Base-by-base conservation (phyloP, 2,113 vertebrate genomes). In the Motacilla tschutschensis region DNA sequence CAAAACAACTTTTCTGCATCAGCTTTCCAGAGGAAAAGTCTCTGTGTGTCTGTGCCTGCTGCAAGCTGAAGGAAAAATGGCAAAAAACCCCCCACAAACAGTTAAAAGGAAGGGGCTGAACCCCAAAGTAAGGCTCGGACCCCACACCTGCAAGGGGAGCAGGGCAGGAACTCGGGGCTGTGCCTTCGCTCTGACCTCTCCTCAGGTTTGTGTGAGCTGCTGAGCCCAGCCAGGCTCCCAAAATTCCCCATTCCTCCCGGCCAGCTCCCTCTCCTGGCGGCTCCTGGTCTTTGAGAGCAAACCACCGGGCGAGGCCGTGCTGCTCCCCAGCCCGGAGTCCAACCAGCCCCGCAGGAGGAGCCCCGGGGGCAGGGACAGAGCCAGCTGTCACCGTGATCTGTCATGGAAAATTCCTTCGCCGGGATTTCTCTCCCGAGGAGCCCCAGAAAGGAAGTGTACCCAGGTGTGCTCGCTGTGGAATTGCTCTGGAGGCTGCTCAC, bases 301-400 rank as follows among this genome's bases (percentile, higher is more conserved):
- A 40, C 4, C 17, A 3, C 9, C 2, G 13, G 33, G 17, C n/a
- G 6, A 4, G 41, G 50, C 29, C 85, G 29, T 11, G 65, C 29
- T 62, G 44, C 6, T 0, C 6, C 21, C 14, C 1, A 2, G 29
- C 0, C 2, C 58, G 12, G n/a, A 7, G 7, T 4, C 5, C 14
- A 16, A 9, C 0, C 1, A 20, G 6, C 26, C 33, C 51, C 10
- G 69, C 19, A 12, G 43, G 63, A 79, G 47, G 63, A 79, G 47
- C 4, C 17, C 12, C 14, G 6, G 28, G 17, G 12, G 28, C 28
- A 8, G 50, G 31, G 12, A 48, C 0, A 35, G 3, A 53, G 51
- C 47, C 33, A 33, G 33, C 6, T 33, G 33, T 33, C 33, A 33
- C 33, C 33, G 33, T 33, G 33, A 33, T 7, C 33, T 33, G 33